These are phyloP conservation scores for Dissostichus mawsoni DNA, from an alignment of 2,113 vertebrate species.

Conservation along the genomic window DNA sequence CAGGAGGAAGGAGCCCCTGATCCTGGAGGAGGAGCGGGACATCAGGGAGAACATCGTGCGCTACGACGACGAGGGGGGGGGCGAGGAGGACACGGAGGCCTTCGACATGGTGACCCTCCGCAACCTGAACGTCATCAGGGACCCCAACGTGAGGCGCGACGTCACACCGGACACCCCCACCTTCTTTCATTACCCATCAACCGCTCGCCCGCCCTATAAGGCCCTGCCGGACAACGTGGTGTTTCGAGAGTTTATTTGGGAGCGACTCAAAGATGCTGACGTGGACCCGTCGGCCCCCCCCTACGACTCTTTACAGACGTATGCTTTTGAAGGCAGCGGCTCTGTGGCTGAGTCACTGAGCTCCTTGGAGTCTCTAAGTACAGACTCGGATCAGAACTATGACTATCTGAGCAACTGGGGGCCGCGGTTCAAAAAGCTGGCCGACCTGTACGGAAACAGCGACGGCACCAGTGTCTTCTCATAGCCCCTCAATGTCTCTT, in stretches of 20 bases:
- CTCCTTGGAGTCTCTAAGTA: conserved; percentile 94
- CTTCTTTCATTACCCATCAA: conserved; percentile 86
- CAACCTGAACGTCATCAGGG: conserved; percentile 92
- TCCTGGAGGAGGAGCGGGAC: conserved; percentile 95
- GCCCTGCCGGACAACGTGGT: conserved; percentile 94
- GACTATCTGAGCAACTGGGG: conserved; percentile 98
- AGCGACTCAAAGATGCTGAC: conserved; percentile 93
- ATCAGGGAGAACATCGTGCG: conserved; percentile 96
- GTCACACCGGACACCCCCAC: conserved; percentile 94
- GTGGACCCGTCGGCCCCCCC: conserved; percentile 92
- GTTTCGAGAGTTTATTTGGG: conserved; percentile 97
- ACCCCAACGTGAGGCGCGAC: conserved; percentile 90
- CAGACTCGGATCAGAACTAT: conserved; percentile 97
- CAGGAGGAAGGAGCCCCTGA: conserved; percentile 93
- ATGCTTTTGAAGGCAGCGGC: conserved; percentile 93
- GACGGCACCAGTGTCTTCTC: conserved; percentile 88
- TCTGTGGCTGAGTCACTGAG: conserved; percentile 95
- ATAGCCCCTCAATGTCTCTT: conserved; percentile 84
- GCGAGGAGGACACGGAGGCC: conserved; percentile 97
- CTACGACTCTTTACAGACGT: conserved; percentile 96
- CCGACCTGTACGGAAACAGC: conserved; percentile 92
- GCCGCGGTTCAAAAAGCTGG: conserved; percentile 96
- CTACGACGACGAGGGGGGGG: conserved; percentile 96
- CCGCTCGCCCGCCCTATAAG: conserved; percentile 84
- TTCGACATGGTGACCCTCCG: conserved; percentile 96